These are phyloP conservation scores for Drosophila tropicalis DNA, from an alignment of 1,140 invertebrate genomes.

Conservation along the genomic window DNA sequence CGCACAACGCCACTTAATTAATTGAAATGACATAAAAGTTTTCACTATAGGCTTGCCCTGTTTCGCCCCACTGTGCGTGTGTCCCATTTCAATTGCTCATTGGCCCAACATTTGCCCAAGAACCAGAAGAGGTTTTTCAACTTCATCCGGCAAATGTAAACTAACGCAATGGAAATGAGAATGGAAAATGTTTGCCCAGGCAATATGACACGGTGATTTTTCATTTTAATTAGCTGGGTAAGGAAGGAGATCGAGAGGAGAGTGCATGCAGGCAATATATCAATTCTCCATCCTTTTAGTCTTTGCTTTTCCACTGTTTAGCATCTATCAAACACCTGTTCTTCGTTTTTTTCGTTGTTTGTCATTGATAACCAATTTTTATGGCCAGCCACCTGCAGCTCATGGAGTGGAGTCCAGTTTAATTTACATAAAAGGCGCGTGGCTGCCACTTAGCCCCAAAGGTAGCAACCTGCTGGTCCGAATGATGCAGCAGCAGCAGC, in stretches of 20 bases:
- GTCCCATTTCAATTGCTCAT: constrained; percentile 19
- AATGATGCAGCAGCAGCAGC: constrained; percentile 8
- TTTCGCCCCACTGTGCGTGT: not conserved
- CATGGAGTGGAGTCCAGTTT: not conserved
- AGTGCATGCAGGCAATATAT: constrained; percentile 25
- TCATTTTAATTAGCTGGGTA: constrained; percentile 39
- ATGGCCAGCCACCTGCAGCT: not conserved
- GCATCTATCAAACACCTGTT: constrained; percentile 37
- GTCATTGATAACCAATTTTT: constrained; percentile 13
- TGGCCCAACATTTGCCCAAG: not conserved
- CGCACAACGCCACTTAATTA: too few species aligned
- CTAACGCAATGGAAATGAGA: not conserved
- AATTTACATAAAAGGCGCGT: constrained; percentile 64
- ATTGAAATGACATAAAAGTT: too few species aligned
- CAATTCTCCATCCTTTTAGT: constrained; percentile 23
- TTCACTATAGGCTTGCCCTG: too few species aligned
- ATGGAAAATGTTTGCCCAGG: constrained; percentile 71
- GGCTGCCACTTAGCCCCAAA: constrained; percentile 44
- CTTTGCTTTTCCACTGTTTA: not conserved
- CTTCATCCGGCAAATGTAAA: not conserved
- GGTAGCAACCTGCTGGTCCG: constrained; percentile 36
- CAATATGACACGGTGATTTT: constrained; percentile 73
- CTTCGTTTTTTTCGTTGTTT: not conserved
- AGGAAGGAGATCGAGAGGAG: too few species aligned
- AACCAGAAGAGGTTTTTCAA: constrained; percentile 10